Conservation (phyloP, 2,113 vertebrate species). For the Phylloscopus whistleri region DNA sequence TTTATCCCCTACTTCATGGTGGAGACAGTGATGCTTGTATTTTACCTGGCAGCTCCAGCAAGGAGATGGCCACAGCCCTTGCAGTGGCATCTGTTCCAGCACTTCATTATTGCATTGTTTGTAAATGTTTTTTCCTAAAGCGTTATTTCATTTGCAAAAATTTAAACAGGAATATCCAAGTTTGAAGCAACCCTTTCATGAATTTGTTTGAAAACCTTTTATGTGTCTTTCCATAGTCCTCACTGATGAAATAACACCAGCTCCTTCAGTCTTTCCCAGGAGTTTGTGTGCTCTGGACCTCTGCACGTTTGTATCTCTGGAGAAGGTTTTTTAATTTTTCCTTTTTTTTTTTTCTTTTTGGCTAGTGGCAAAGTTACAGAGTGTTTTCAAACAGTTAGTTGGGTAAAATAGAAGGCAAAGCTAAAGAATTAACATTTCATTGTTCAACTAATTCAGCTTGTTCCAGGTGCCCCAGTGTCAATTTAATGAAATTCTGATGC, state of each 20-base stretch:
- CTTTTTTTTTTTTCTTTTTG: too few species aligned
- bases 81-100: neutral
- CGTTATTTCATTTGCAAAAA: neutral
- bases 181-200: neutral
- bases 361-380: neutral
- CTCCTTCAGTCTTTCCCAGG: neutral
- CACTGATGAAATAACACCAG: neutral
- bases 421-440: neutral
- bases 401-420: neutral
- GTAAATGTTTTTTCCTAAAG: neutral
- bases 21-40: neutral
- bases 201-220: neutral
- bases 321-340: neutral
- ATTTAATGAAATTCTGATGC: neutral
- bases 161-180: neutral
- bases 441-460: neutral
- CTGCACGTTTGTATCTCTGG: neutral
- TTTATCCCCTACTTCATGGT: neutral
- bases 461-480: neutral
- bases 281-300: neutral
- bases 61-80: neutral
- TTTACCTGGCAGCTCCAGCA: neutral
- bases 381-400: neutral
- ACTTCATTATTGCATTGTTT: neutral
- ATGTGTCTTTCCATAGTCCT: neutral